Base-by-base conservation (phyloP, 2,797 vertebrate genomes). In the Dicrostonyx torquatus region DNA sequence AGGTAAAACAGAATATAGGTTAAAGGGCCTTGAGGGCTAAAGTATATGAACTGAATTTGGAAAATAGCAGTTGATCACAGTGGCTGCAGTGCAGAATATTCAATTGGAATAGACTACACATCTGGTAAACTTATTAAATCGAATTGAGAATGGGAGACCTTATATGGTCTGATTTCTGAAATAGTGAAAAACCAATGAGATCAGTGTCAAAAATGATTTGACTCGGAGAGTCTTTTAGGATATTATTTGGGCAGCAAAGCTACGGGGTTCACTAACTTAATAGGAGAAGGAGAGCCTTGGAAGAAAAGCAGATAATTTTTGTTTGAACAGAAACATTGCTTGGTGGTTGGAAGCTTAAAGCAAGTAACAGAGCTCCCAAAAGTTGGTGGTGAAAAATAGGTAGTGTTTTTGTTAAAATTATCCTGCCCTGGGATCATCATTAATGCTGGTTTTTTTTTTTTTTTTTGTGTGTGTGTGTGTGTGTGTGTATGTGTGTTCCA, bases 1-100 rank as follows among this genome's bases (percentile, higher is more conserved):
- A 64, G 66, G 37, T 29, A 80, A 94, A 94, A 83, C 50, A 12
- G 31, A 92, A 82, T 55, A 43, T 37, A 26, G 76, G 37, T 72
- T 89, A 76, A 76, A 95, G 93, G 87, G 9, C 50, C 64, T 55
- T 62, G 84, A 96, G 88, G 50, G 77, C 40, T 84, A 73, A 83
- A 76, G 50, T 12, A 62, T 40, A 31, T 50, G 62, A 93, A 91
- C 64, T 75, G 5, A 66, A 40, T 91, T 95, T 58, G n/a, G 60
- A 94, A 96, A 95, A 79, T 72, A 14, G 11, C 55, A 24, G 18
- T 91, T 50, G 12, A 79, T 91, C 43, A 53, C 1, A 22, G 24
- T 76, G 58, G 50, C 45, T 66, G 15, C 48, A 14, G 2, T 43
- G 80, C 6, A 70, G 45, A 78, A 89, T 68, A 78, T 22, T 80